Evolutionary conservation across 1,140 invertebrate genomes (phyloP), one percentile per base, ranked within the genome.

Genomic region (Eriocheir sinensis): DNA sequence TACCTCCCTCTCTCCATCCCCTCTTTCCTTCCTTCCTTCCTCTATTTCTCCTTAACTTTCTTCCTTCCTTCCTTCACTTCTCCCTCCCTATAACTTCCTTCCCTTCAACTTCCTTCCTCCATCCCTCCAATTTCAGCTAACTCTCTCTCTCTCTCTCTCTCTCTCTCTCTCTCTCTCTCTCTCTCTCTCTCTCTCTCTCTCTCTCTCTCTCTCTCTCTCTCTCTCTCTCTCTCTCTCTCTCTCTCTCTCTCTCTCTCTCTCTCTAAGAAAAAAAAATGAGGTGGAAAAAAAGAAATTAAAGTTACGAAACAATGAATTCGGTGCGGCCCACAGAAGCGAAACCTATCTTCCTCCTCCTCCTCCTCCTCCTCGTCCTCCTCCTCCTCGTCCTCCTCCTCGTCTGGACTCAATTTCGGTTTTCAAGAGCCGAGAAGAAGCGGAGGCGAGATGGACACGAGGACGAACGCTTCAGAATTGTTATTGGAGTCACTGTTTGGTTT

Each of bases 221-320:
- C n/a, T n/a, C n/a, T n/a, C n/a, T n/a, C n/a, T n/a, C n/a, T n/a
- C n/a, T n/a, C n/a, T n/a, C n/a, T n/a, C n/a, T n/a, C n/a, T n/a
- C n/a, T n/a, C n/a, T n/a, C n/a, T n/a, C n/a, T n/a, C n/a, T n/a
- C n/a, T n/a, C n/a, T n/a, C n/a, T n/a, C n/a, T n/a, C n/a, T n/a
- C n/a, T n/a, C n/a, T n/a, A n/a, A n/a, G n/a, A n/a, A n/a, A n/a
- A n/a, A n/a, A n/a, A n/a, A n/a, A n/a, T n/a, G n/a, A n/a, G n/a
- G n/a, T n/a, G n/a, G n/a, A 72, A 72, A 72, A n/a, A 72, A 72
- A 72, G 60, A n/a, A 72, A 72, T 72, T 72, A 72, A 72, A 72
- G 9, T 27, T 72, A 72, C 60, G n/a, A 72, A 72, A 72, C 60
- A 72, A 17, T 8, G 27, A 72, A 72, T n/a, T 72, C 53, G 53